phyloP scores from a whole-genome alignment of 2,113 vertebrate species.

The Trachemys scripta region DNA sequence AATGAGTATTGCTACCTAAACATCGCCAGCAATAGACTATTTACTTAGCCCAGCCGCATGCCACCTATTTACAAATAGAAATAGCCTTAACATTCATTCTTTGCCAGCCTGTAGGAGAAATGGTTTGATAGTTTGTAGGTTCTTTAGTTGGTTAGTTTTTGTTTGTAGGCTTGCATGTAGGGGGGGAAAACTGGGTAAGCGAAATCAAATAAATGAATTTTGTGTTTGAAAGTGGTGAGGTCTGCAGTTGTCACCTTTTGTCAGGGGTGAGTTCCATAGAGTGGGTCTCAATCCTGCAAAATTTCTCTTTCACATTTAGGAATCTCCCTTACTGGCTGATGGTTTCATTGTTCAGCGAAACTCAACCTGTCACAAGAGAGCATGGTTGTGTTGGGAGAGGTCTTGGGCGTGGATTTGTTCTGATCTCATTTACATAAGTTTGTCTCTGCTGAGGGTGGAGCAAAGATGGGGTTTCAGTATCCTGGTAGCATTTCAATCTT shows the following conservation, averaged over 20 bases:
- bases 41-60: not conserved
- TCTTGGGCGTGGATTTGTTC: not conserved
- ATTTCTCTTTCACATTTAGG: not conserved
- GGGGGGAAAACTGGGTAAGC: not conserved
- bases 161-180: slow-evolving; percentile 18
- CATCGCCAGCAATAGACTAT: slow-evolving; percentile 11
- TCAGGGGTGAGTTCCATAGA: not conserved
- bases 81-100: not conserved
- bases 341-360: not conserved
- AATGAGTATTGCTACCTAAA: slow-evolving; percentile 47
- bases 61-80: not conserved
- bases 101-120: not conserved
- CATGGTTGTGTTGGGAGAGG: not conserved
- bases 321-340: not conserved
- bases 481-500: not conserved
- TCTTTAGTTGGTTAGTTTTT: not conserved
- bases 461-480: not conserved
- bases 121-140: not conserved
- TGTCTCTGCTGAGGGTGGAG: not conserved
- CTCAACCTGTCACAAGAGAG: not conserved
- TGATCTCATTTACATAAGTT: not conserved
- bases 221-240: slow-evolving; percentile 10
- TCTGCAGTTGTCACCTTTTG: not conserved
- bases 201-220: not conserved
- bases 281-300: not conserved